Conservation (phyloP, 2,113 vertebrate genomes). For the Cygnus atratus region DNA sequence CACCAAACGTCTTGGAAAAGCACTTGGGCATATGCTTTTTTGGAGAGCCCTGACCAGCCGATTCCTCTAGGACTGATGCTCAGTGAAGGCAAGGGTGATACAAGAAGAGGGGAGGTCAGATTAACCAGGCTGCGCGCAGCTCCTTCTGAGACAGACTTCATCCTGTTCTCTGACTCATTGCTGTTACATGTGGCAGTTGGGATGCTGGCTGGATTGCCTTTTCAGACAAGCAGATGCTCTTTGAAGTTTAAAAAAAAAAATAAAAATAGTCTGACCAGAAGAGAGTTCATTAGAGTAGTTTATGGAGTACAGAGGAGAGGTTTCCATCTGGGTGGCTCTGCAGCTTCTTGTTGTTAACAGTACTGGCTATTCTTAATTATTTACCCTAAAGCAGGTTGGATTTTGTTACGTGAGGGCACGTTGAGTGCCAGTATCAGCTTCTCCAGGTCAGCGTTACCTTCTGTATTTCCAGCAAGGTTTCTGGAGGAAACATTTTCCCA, state of each 20-base stretch:
- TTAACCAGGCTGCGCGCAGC: background rate
- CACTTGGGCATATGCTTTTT: background rate
- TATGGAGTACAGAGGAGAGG: background rate
- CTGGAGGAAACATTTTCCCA: background rate
- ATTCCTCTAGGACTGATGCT: background rate
- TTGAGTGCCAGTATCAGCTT: background rate
- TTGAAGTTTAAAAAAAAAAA: background rate
- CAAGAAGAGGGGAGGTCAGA: background rate
- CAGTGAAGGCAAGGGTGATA: background rate
- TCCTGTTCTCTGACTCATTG: background rate
- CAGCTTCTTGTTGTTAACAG: background rate
- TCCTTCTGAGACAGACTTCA: background rate
- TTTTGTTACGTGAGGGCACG: background rate
- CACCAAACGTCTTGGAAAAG: background rate
- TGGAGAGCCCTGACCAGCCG: background rate
- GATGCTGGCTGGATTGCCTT: background rate
- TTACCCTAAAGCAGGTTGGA: background rate
- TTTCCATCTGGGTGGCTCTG: background rate
- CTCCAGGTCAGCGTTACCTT: background rate
- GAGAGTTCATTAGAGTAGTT: slow-evolving; percentile 5
- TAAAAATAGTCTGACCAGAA: background rate
- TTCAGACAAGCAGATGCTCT: slow-evolving; percentile 8
- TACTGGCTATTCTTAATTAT: background rate
- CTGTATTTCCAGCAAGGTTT: background rate
- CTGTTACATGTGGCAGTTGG: background rate